Conservation (phyloP, 53 echinoderm and acorn worm genomes). For the Holothuria leucospilota region DNA sequence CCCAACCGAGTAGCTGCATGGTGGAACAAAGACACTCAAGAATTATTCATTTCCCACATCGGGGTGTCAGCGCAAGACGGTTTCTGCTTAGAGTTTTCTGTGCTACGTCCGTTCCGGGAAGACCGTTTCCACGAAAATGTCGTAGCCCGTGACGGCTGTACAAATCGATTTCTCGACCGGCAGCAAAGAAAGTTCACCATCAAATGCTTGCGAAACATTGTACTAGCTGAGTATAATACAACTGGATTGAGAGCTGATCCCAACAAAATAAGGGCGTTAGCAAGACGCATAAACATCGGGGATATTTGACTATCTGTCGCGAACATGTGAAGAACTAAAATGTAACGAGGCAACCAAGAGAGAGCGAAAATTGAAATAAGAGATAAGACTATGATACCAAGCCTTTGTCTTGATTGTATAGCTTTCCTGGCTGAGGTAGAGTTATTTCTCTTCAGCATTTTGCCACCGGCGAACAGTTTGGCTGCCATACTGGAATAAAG, state of each 20-base stretch:
- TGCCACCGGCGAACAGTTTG: neutral
- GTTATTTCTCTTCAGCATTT: slow-evolving; percentile 14
- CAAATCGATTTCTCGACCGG: neutral
- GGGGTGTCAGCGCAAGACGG: too few relatives aligned
- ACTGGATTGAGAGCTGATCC: slow-evolving; percentile 22
- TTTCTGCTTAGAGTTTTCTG: too few relatives aligned
- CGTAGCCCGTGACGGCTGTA: too few relatives aligned
- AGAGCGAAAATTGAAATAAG: slow-evolving; percentile 28
- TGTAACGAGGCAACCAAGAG: slow-evolving; percentile 18
- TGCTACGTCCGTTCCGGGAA: neutral
- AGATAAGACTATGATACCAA: slow-evolving; percentile 6
- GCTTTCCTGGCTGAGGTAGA: slow-evolving; percentile 18
- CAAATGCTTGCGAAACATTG: slow-evolving; percentile 20
- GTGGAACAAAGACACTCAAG: too few relatives aligned
- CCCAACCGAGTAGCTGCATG: too few relatives aligned
- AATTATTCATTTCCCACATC: too few relatives aligned
- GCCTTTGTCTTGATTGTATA: slow-evolving; percentile 16
- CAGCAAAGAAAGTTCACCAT: slow-evolving; percentile 5
- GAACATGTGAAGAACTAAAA: neutral
- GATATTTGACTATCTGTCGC: too few relatives aligned
- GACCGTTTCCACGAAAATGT: neutral
- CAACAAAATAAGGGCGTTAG: neutral
- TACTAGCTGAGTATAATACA: slow-evolving; percentile 12
- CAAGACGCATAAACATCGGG: neutral
- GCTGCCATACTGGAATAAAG: slow-evolving; percentile 22